A percentile compares a stretch with the other conserved stretches of the same genome.
phyloP scores from a whole-genome alignment of 2,888 invertebrate species.

The Drosophila stalkeri region DNA sequence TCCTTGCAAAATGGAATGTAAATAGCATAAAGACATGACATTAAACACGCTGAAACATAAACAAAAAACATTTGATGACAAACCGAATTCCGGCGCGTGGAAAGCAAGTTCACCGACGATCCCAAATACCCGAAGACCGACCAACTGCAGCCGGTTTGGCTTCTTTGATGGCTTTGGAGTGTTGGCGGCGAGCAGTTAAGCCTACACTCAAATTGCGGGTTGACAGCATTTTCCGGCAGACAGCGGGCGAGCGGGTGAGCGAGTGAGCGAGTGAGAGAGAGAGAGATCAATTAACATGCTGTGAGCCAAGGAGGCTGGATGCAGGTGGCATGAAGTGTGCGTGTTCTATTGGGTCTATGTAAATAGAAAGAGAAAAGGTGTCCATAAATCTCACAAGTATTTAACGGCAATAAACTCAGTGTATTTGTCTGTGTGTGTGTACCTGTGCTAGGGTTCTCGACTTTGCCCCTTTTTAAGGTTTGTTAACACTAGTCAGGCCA shows the following conservation, averaged over 20 bases:
- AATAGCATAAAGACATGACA: constrained; percentile 24
- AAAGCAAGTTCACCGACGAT: constrained; percentile 87
- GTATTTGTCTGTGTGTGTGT: constrained; percentile 12
- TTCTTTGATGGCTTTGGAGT: constrained; percentile 84
- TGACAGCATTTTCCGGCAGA: constrained; percentile 88
- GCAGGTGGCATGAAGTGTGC: constrained; percentile 21
- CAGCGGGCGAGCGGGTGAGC: constrained; percentile 19
- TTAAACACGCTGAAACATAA: constrained; percentile 16
- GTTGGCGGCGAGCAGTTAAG: constrained; percentile 85
- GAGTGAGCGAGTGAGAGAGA: constrained; percentile 42
- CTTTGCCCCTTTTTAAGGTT: constrained; percentile 58
- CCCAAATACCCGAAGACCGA: constrained; percentile 83
- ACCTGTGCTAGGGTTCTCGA: constrained; percentile 48
- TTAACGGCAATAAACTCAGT: constrained; percentile 54
- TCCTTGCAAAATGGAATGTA: constrained; percentile 7
- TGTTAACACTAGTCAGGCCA: constrained; percentile 55
- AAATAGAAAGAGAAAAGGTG: constrained; percentile 66
- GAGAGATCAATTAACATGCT: constrained; percentile 78
- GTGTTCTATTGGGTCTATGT: constrained; percentile 67
- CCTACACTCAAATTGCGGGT: constrained; percentile 86
- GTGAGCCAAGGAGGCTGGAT: constrained; percentile 31
- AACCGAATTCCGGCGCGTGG: constrained; percentile 86
- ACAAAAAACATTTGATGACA: constrained; percentile 48
- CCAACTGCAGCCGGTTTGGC: constrained; percentile 84
- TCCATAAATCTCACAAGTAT: constrained; percentile 64